Evolutionary conservation across 2,797 vertebrate genomes (phyloP), one percentile per base, ranked within the genome.

Genomic region (Phoeniculus purpureus): DNA sequence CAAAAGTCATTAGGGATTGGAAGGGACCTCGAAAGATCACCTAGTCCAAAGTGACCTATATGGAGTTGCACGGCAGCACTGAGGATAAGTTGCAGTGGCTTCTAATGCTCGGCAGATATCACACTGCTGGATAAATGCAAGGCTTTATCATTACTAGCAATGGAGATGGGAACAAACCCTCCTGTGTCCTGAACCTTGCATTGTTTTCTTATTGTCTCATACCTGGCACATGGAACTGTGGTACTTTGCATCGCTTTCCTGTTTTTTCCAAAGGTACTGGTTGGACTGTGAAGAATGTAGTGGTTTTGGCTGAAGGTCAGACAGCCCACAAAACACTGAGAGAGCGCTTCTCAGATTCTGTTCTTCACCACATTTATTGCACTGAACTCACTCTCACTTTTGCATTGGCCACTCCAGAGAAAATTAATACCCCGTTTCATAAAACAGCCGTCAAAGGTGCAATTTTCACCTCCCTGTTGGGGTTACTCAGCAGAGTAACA

Each of bases 261-360:
- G 37, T 37, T 87, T 87, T 73, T 75, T 9, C 54, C 8, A 0
- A 2, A 68, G 66, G 48, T 32, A 55, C 75, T 83, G 81, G 62
- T 60, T 70, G 89, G 76, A 68, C 45, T 70, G 3, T 83, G 89
- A 81, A 92, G 85, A 92, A 93, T 78, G 55, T 45, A 15, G 85
- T 83, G 93, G 91, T 95, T 94, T 95, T 76, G 43, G 79, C 65
- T 89, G 93, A 87, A 94, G 93, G 92, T 90, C 85, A 91, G 87
- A 62, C 89, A 94, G 70, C 90, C 89, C 95, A 87, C 92, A 94
- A 89, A 85, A 85, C 77, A 74, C 1, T 0, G 82, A 75, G 85
- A 81, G 32, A 87, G 80, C 0, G 2, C 82, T 87, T 73, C 80
- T 78, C 87, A 89, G 8, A 81, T 87, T 96, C 91, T 62, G 79